Conservation (phyloP, 2,113 vertebrate genomes). For the Paradisaea rubra region DNA sequence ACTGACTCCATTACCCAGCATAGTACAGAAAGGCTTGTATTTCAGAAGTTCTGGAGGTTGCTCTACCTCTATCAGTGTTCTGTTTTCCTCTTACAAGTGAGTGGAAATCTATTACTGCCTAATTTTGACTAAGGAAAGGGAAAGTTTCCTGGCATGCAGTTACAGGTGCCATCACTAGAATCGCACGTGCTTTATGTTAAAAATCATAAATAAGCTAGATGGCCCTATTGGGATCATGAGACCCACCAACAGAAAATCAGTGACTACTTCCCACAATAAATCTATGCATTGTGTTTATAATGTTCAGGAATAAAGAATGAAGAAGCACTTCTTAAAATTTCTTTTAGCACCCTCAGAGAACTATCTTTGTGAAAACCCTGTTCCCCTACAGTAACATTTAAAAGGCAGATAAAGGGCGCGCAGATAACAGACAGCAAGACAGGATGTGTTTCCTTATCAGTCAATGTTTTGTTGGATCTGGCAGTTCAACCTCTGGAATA, state of each 20-base stretch:
- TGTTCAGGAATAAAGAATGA: background rate
- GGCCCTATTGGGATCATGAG: background rate
- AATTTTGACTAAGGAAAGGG: background rate
- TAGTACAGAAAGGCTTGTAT: background rate
- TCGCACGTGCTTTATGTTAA: background rate
- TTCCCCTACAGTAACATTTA: background rate
- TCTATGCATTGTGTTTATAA: background rate
- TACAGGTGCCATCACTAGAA: background rate
- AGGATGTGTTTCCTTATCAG: slow-evolving; percentile 14
- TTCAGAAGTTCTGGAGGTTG: background rate
- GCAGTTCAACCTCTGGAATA: slow-evolving; percentile 20
- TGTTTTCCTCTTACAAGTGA: background rate
- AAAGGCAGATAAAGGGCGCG: background rate
- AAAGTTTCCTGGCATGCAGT: background rate
- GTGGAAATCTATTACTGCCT: background rate
- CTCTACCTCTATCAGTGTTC: background rate
- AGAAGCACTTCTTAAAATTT: background rate
- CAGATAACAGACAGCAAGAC: background rate
- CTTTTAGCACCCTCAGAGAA: background rate
- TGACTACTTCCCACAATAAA: background rate
- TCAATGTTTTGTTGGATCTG: background rate
- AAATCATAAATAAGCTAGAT: background rate
- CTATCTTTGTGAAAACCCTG: background rate
- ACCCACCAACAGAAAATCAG: background rate
- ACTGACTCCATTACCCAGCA: background rate